Evolutionary conservation across 37 sponge, comb jelly and placozoan species (phyloP).

Genomic region (Bolinopsis microptera): DNA sequence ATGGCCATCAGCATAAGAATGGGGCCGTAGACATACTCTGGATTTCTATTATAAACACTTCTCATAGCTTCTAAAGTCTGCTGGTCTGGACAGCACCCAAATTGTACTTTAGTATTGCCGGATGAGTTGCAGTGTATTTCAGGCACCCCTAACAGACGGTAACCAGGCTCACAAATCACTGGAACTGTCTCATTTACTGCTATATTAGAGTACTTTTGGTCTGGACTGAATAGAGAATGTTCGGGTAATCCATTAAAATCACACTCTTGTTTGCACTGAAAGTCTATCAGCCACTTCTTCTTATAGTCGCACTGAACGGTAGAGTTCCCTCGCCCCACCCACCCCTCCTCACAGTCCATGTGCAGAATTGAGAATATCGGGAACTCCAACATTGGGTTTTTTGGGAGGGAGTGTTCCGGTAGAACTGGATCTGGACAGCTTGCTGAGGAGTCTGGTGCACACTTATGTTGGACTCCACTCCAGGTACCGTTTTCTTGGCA

Average conservation of each 20-base stretch:
- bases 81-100: conserved; percentile 3
- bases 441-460: not conserved
- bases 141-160: not conserved
- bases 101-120: not conserved
- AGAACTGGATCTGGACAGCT: conserved; percentile 2
- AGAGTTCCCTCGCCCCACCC: not conserved
- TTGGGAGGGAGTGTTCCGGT: not conserved
- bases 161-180: not conserved
- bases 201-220: not conserved
- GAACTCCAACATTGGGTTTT: not conserved
- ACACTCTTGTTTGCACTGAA: conserved; percentile 25
- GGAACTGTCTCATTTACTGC: not conserved
- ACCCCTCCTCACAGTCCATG: conserved; percentile 22
- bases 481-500: conserved; percentile 45
- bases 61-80: not conserved
- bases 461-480: not conserved
- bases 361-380: not conserved
- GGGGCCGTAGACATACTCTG: not conserved
- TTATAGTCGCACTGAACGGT: conserved; percentile 34
- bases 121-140: not conserved
- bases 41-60: not conserved
- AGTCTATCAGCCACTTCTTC: not conserved
- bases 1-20: not conserved
- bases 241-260: not conserved
- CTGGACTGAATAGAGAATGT: not conserved